These are phyloP conservation scores for Sminthurides aquaticus DNA, from an alignment of 2,888 invertebrate genomes.

Conservation along the genomic window DNA sequence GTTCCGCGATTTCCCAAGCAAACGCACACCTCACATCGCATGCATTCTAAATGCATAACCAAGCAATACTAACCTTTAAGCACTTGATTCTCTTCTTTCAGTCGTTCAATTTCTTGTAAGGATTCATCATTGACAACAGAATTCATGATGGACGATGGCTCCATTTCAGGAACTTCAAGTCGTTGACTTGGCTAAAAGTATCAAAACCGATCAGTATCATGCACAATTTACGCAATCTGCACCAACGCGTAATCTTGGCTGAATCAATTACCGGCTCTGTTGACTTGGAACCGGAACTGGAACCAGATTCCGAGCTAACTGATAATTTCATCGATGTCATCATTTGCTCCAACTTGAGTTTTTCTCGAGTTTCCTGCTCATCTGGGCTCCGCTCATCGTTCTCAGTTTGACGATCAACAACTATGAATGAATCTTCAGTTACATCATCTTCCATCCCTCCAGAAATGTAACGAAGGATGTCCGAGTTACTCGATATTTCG, in stretches of 20 bases:
- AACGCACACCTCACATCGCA: too few relatives aligned
- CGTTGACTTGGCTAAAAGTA: too few relatives aligned
- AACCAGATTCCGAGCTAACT: neutral
- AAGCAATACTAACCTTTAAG: neutral
- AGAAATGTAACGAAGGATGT: slow-evolving; percentile 3
- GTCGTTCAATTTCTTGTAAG: neutral
- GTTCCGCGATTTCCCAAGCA: too few relatives aligned
- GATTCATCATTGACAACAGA: neutral
- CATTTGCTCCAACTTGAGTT: slow-evolving; percentile 3
- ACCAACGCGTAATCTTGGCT: too few relatives aligned
- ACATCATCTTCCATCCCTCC: neutral
- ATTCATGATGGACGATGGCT: neutral
- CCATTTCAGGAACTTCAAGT: neutral
- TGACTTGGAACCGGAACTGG: neutral
- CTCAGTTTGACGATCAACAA: slow-evolving; percentile 1
- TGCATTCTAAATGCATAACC: too few relatives aligned
- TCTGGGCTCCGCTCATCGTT: neutral
- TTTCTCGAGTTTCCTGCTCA: neutral
- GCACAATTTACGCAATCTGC: too few relatives aligned
- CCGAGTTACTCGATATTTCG: neutral
- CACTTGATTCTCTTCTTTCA: neutral
- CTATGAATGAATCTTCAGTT: neutral
- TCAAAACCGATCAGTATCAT: too few relatives aligned
- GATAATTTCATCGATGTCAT: neutral
- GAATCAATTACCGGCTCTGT: neutral